Conservation (phyloP, 2,797 vertebrate species). For the Tarsius wallacei region DNA sequence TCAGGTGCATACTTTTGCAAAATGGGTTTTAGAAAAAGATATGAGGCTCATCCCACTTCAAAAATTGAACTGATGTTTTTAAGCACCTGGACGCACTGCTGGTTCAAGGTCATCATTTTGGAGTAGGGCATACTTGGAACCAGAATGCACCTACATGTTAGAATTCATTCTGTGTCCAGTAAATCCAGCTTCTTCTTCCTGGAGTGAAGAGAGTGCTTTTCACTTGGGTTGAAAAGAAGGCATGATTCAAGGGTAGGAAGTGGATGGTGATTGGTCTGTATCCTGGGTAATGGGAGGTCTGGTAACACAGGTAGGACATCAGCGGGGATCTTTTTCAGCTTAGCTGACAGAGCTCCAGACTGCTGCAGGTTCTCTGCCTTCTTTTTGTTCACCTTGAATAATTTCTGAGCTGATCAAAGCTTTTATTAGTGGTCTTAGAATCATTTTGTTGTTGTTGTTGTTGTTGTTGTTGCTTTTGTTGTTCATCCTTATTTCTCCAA, state of each 20-base stretch:
- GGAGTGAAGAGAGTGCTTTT: constrained; percentile 92
- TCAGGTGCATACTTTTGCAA: constrained; percentile 95
- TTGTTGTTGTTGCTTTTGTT: too few species aligned
- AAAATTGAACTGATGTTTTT: background rate
- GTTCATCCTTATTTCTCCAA: constrained; percentile 89
- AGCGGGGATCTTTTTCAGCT: too few species aligned
- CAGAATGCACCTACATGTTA: background rate
- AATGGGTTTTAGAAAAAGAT: constrained; percentile 94
- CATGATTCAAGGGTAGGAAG: constrained; percentile 94
- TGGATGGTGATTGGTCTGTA: constrained; percentile 95
- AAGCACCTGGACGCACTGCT: background rate
- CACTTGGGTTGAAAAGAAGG: constrained; percentile 93
- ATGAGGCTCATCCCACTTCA: constrained; percentile 95
- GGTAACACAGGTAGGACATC: constrained; percentile 29
- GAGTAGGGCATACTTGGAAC: background rate
- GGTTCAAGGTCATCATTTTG: background rate
- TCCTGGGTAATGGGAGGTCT: constrained; percentile 94
- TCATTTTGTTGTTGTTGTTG: background rate
- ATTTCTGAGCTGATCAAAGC: background rate
- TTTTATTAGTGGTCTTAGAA: background rate
- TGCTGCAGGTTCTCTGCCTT: background rate
- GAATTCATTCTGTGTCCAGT: background rate
- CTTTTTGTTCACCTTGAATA: background rate
- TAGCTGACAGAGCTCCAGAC: background rate
- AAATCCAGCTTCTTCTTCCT: constrained; percentile 89